These are phyloP conservation scores for Pemphredon lugubris DNA, from an alignment of 2,888 invertebrate species.

Conservation along the genomic window DNA sequence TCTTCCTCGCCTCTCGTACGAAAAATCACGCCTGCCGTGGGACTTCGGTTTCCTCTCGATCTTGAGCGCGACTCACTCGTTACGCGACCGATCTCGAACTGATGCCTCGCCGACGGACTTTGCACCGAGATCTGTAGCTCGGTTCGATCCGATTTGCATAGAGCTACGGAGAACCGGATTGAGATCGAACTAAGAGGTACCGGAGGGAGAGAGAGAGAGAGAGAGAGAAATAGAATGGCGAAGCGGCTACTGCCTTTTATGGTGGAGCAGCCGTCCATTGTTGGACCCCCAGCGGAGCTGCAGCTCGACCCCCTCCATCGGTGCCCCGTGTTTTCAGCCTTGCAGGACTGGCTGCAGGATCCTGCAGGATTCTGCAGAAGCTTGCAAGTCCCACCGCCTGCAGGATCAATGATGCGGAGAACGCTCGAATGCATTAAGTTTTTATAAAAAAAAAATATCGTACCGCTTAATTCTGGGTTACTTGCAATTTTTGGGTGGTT, in stretches of 20 bases:
- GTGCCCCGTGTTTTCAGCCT: conserved; percentile 47
- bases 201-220: no score
- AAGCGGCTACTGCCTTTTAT: conserved; percentile 62
- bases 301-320: conserved; percentile 66
- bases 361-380: conserved; percentile 63
- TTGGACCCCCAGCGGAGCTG: conserved; percentile 78
- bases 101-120: conserved; percentile 53
- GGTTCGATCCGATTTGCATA: conserved; percentile 78
- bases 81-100: conserved; percentile 69
- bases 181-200: no score
- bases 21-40: not conserved
- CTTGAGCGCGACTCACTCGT: conserved; percentile 52
- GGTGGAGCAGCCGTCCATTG: conserved; percentile 71
- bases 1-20: not conserved
- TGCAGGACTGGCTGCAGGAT: conserved; percentile 65
- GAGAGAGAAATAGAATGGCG: conserved; percentile 31
- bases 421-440: not conserved
- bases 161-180: conserved; percentile 73
- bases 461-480: no score
- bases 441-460: no score
- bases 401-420: not conserved
- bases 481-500: no score
- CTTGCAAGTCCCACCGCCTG: conserved; percentile 34
- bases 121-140: conserved; percentile 57
- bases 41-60: not conserved